These are phyloP conservation scores for Montipora capricornis DNA, from an alignment of 64 coral and sea anemone genomes.

Conservation along the genomic window DNA sequence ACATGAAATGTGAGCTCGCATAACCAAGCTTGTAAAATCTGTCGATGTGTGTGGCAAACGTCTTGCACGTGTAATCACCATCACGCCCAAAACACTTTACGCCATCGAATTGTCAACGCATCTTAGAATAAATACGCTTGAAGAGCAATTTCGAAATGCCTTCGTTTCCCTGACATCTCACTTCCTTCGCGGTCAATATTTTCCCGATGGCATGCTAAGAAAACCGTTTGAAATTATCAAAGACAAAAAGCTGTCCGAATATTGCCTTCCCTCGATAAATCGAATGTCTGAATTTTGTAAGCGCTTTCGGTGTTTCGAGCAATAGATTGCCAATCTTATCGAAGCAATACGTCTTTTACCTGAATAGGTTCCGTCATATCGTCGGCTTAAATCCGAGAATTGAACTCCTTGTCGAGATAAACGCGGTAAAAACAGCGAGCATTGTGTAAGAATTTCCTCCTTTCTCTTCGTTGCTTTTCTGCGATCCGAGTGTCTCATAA, in stretches of 20 bases:
- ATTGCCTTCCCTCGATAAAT: not conserved
- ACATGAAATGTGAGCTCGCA: not conserved
- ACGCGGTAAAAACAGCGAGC: not conserved
- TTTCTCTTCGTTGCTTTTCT: constrained; percentile 17
- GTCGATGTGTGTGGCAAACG: constrained; percentile 7
- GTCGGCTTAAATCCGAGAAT: not conserved
- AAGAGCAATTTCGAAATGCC: constrained; percentile 73
- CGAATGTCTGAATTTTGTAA: constrained; percentile 27
- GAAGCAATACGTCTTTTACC: constrained; percentile 36
- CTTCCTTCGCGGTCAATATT: constrained; percentile 53
- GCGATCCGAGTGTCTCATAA: constrained; percentile 53
- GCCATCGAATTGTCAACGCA: constrained; percentile 72
- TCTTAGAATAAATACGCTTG: constrained; percentile 55
- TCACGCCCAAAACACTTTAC: constrained; percentile 62
- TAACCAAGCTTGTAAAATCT: not conserved
- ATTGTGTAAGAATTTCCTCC: not conserved
- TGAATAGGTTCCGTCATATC: not conserved
- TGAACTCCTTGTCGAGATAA: not conserved
- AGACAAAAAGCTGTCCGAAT: not conserved
- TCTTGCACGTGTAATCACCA: constrained; percentile 15
- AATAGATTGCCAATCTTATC: constrained; percentile 6
- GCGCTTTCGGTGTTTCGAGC: constrained; percentile 17
- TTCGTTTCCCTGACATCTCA: constrained; percentile 64
- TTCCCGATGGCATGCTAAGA: not conserved
- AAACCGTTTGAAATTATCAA: not conserved